phyloP scores from a whole-genome alignment of 1,140 invertebrate species.

The Bombus impatiens region DNA sequence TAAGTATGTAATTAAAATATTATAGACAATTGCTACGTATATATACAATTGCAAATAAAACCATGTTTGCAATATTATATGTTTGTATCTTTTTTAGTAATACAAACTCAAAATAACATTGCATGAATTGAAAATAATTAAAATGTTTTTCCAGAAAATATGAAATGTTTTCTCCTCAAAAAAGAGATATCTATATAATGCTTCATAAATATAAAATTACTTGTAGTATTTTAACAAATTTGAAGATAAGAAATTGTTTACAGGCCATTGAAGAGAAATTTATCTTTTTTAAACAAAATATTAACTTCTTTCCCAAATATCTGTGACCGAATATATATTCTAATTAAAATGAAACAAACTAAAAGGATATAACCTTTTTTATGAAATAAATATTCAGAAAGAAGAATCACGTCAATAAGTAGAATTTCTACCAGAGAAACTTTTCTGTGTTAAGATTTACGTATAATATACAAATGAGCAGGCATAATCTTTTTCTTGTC shows the following conservation, averaged over 20 bases:
- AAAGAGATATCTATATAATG: slow-evolving; percentile 36
- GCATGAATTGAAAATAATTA: slow-evolving; percentile 31
- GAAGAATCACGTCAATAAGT: slow-evolving; percentile 20
- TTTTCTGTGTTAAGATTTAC: slow-evolving; percentile 56
- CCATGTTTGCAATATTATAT: slow-evolving; percentile 33
- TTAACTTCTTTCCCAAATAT: neutral
- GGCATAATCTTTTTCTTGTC: slow-evolving; percentile 57
- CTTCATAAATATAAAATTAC: slow-evolving; percentile 13
- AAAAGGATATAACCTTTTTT: neutral
- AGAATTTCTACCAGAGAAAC: slow-evolving; percentile 47
- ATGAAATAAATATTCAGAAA: neutral
- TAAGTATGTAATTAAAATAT: slow-evolving; percentile 45
- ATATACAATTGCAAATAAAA: slow-evolving; percentile 50
- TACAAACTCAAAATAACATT: slow-evolving; percentile 15
- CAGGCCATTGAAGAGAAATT: neutral
- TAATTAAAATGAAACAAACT: neutral
- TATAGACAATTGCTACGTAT: slow-evolving; percentile 49
- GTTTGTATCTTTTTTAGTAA: neutral
- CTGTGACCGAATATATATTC: neutral
- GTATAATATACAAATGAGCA: slow-evolving; percentile 65
- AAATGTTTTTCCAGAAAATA: slow-evolving; percentile 58
- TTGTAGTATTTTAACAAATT: neutral
- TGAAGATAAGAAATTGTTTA: neutral
- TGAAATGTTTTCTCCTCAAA: slow-evolving; percentile 40
- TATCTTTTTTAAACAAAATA: neutral